Base-by-base conservation (phyloP, 2,888 invertebrate species). In the Drosophila cracens region DNA sequence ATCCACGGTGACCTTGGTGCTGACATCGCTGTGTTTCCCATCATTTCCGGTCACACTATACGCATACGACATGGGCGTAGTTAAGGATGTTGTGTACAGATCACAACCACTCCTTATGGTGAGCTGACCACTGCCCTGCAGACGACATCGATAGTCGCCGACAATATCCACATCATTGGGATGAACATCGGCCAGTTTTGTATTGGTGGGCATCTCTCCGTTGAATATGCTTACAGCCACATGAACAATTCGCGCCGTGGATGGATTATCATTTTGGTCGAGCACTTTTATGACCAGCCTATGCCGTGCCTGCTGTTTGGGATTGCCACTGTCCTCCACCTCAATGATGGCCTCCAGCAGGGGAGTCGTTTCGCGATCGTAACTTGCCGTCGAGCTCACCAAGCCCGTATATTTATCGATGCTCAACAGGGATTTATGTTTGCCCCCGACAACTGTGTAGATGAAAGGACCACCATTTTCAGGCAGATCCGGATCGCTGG, bases 251-350 rank as follows among this genome's bases (percentile, higher is more conserved):
- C 98, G 95, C 27, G 98, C 95, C 3, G 95, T 95, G 0, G 98
- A 98, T 21, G 98, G 97, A 91, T 97, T 97, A 88, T 99, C 98
- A 92, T 99, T 99, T 92, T 97, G 96, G 93, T 99, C 98, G 21
- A 96, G 93, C 4, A 99, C 95, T 72, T 95, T 95, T 21, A 98
- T 95, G 31, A 94, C 94, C 61, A 98, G 94, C 11, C 95, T 94
- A 90, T 97, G 96, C 80, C 96, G 96, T 0, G 97, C 97, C 83
- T 95, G 96, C 96, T 97, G 96, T 79, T 95, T 95, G 0, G 98
- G 98, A 40, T 94, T 95, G 0, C 98, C 98, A 88, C 96, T 97
- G 91, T 99, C 98, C 93, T 97, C 97, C 7, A 98, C 97, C 93
- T 98, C 96, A 61, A 99, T 95, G 52, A 95, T 91, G 27, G 98